phyloP scores from a whole-genome alignment of 2,888 invertebrate species.

The Synergus itoensis region DNA sequence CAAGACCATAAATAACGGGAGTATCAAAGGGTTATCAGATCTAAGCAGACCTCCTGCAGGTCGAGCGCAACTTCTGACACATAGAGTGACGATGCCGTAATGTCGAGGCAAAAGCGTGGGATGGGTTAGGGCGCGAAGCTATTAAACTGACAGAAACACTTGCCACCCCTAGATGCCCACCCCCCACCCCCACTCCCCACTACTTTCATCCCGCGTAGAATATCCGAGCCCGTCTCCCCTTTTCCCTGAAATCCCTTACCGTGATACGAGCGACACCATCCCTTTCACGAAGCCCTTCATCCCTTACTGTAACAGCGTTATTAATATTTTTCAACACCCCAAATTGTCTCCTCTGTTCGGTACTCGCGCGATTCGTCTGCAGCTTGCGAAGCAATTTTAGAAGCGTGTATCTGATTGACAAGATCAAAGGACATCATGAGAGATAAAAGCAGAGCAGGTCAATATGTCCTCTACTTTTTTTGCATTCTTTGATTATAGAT shows the following conservation, averaged over 20 bases:
- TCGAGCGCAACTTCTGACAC: slow-evolving; percentile 75
- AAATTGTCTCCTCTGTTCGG: slow-evolving; percentile 72
- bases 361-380: slow-evolving; percentile 48
- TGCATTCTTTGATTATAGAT: not conserved
- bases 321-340: slow-evolving; percentile 76
- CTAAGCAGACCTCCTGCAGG: slow-evolving; percentile 65
- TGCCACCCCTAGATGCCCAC: slow-evolving; percentile 72
- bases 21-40: slow-evolving; percentile 76
- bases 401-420: slow-evolving; percentile 69
- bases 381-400: slow-evolving; percentile 70
- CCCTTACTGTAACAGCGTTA: slow-evolving; percentile 67
- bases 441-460: slow-evolving; percentile 3
- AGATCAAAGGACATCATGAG: slow-evolving; percentile 65
- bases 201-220: slow-evolving; percentile 53
- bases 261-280: slow-evolving; percentile 42
- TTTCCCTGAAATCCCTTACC: slow-evolving; percentile 50
- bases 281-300: slow-evolving; percentile 60
- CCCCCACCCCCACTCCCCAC: slow-evolving; percentile 55
- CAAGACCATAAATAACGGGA: slow-evolving; percentile 65
- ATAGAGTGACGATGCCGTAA: slow-evolving; percentile 76
- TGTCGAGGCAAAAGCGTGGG: slow-evolving; percentile 67
- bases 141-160: slow-evolving; percentile 79
- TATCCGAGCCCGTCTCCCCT: slow-evolving; percentile 49
- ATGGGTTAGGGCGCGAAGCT: slow-evolving; percentile 73
- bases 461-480: not conserved